These are phyloP conservation scores for Poliocrania exsul DNA, from an alignment of 2,797 vertebrate genomes.

Conservation along the genomic window DNA sequence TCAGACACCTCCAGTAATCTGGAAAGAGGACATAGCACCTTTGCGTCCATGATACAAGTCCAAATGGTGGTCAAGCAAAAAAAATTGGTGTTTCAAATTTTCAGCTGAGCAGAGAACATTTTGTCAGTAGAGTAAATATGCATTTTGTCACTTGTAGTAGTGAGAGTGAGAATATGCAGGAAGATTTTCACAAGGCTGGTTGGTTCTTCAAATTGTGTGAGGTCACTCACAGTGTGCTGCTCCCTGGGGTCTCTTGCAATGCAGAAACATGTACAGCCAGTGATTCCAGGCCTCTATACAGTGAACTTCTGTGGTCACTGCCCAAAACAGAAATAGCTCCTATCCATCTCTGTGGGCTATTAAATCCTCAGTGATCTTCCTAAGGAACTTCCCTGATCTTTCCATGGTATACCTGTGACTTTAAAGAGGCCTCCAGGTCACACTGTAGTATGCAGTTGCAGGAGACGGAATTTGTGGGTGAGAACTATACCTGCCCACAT, in stretches of 20 bases:
- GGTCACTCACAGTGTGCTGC: neutral
- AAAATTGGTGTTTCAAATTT: neutral
- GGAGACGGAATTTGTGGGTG: neutral
- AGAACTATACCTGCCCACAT: neutral
- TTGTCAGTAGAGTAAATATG: neutral
- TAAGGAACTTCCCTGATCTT: neutral
- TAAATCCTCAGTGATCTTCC: neutral
- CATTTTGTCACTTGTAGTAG: neutral
- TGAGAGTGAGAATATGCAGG: neutral
- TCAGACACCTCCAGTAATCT: neutral
- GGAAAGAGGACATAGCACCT: neutral
- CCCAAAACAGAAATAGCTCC: neutral
- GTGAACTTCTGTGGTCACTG: neutral
- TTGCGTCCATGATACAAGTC: neutral
- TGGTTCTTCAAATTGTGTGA: neutral
- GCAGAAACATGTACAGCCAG: neutral
- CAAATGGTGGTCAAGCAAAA: neutral
- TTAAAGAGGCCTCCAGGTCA: neutral
- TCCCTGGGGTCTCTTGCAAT: neutral
- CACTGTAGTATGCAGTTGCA: rapidly evolving
- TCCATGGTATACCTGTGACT: neutral
- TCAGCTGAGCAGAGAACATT: neutral
- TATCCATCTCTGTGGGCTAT: neutral
- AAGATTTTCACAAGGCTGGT: neutral
- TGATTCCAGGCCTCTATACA: neutral